Base-by-base conservation (phyloP, 1,140 invertebrate species). In the Sweltsa coloradensis region DNA sequence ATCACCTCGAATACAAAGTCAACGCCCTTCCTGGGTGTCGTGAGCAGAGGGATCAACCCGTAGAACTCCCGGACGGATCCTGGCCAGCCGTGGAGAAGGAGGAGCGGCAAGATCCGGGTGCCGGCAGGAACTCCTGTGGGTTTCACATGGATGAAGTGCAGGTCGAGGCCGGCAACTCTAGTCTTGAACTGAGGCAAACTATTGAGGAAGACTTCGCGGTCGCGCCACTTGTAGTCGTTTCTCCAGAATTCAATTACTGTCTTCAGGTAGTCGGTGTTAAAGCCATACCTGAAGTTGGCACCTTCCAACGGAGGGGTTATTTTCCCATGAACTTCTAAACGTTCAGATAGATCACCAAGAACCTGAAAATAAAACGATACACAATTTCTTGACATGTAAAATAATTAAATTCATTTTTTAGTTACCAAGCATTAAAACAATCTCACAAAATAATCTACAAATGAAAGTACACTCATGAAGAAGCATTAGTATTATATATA, bases 71-170 rank as follows among this genome's bases (percentile, higher is more conserved):
- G 69, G 2, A 93, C 70, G 0, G 85, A 87, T 22, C 91, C 89
- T 3, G 91, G 91, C 91, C 90, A 96, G 11, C 91, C 90, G 57
- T 95, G 89, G 4, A 89, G 55, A 1, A 73, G 75, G 47, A 75
- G 67, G 24, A 69, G 57, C 29, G 77, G 63, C 27, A 70, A 62
- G 1, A 88, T 72, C 25, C 74, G 71, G 68, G 71, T 78, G 16
- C 69, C 31, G 50, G 54, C 48, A 48, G 59, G 43, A 6, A 56
- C 42, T 23, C 71, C 59, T 22, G 49, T 68, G 56, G 73, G 72
- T 53, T 77, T 81, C 0, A 72, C 71, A 50, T 78, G 78, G 16
- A 85, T 69, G 53, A 75, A 88, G 60, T 89, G 85, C 39, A 90
- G 75, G 48, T 85, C 72, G 2, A 92, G 65, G 4, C 84, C 84